These are phyloP conservation scores for Petrocephalus microphthalmus DNA, from an alignment of 2,113 vertebrate genomes.

Conservation along the genomic window DNA sequence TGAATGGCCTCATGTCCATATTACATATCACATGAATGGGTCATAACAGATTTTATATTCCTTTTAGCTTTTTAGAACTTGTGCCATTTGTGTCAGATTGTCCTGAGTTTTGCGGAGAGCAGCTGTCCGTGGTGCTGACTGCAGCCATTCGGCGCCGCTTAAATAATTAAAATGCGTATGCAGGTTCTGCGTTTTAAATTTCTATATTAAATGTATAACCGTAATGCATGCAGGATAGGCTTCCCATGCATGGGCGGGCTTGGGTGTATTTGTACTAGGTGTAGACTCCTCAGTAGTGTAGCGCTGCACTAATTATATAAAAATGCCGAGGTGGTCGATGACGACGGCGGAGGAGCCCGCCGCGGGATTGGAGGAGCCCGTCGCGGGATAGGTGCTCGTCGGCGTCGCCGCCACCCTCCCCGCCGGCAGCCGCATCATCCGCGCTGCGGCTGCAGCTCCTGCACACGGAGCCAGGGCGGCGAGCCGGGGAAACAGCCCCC, in stretches of 20 bases:
- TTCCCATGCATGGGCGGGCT: background rate
- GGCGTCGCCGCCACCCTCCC: slow-evolving; percentile 33
- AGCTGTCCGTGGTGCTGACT: background rate
- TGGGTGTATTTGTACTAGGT: background rate
- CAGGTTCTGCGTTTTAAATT: background rate
- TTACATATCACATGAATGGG: background rate
- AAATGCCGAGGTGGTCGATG: background rate
- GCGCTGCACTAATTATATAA: background rate
- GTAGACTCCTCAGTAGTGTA: background rate
- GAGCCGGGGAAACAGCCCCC: slow-evolving; percentile 23
- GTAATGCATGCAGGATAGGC: background rate
- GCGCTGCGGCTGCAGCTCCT: slow-evolving; percentile 44
- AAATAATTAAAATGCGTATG: background rate
- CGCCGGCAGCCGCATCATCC: slow-evolving; percentile 57
- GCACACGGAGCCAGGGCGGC: slow-evolving; percentile 25
- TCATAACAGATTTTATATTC: background rate
- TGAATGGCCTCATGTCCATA: too few species aligned
- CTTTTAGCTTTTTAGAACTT: background rate
- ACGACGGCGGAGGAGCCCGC: background rate
- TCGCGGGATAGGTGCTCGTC: background rate
- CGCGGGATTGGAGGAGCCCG: background rate
- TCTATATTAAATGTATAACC: background rate
- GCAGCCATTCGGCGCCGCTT: background rate
- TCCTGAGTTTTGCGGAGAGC: background rate
- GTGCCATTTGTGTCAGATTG: background rate